A percentile compares a stretch with the other conserved stretches of the same genome.
phyloP scores from a whole-genome alignment of 2,888 invertebrate genomes.

The Uropetala carovei region DNA sequence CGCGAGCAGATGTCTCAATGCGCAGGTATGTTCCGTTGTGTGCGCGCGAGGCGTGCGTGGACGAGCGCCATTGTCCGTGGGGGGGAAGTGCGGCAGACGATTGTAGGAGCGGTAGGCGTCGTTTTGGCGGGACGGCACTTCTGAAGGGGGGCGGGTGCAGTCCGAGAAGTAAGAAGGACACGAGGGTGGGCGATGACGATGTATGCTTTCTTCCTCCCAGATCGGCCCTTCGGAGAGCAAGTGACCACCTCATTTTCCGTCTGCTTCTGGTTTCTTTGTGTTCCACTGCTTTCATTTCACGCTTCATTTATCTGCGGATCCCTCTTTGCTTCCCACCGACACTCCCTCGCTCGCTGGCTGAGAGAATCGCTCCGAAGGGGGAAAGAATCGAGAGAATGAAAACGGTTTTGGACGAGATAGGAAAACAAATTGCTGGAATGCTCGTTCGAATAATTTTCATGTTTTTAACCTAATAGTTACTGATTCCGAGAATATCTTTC shows the following conservation, averaged over 20 bases:
- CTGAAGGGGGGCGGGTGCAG: not conserved
- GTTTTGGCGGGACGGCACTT: not conserved
- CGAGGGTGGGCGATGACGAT: not conserved
- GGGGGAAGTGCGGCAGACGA: not conserved
- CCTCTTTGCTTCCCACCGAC: not conserved
- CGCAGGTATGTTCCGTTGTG: constrained; percentile 24
- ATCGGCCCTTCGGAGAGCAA: constrained; percentile 44
- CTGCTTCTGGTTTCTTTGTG: constrained; percentile 14
- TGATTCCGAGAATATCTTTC: too few relatives aligned
- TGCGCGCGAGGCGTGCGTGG: not conserved
- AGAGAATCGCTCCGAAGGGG: not conserved
- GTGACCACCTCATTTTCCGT: constrained; percentile 61
- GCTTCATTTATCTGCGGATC: constrained; percentile 31
- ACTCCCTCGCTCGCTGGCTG: not conserved
- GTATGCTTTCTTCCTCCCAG: not conserved
- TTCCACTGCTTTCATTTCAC: constrained; percentile 55
- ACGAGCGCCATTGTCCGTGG: not conserved
- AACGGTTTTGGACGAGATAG: not conserved
- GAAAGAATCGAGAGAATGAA: not conserved
- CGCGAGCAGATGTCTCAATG: constrained; percentile 23
- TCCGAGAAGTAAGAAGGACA: not conserved
- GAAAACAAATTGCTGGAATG: too few relatives aligned
- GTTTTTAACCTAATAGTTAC: too few relatives aligned
- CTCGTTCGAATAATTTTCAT: too few relatives aligned
- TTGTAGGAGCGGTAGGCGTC: not conserved